Conservation (phyloP, 2,888 invertebrate species). For the Lithophane semibrunnea region DNA sequence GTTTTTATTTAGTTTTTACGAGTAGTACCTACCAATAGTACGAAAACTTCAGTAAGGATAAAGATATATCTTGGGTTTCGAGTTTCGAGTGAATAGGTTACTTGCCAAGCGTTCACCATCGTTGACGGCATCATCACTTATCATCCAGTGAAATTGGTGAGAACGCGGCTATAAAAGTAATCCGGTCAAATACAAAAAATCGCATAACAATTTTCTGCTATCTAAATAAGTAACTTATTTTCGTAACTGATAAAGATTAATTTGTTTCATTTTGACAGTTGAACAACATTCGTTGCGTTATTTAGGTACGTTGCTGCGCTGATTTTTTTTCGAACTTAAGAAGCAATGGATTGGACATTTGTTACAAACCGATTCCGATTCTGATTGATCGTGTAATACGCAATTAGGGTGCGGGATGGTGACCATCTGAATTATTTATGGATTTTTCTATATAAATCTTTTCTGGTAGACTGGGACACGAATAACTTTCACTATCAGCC, state of each 20-base stretch:
- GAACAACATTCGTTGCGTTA: no score
- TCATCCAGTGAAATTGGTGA: not conserved
- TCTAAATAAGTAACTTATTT: no score
- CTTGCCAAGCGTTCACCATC: not conserved
- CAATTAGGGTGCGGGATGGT: no score
- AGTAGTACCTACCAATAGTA: no score
- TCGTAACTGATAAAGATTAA: no score
- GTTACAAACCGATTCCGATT: no score
- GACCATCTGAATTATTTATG: not conserved
- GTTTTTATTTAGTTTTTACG: not conserved
- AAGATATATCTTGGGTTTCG: not conserved
- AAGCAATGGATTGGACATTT: no score
- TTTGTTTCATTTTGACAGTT: no score
- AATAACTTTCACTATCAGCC: conserved; percentile 39
- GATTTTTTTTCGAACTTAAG: no score
- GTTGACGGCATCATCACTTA: not conserved
- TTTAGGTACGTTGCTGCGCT: no score
- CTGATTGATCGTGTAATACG: no score
- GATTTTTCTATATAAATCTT: not conserved
- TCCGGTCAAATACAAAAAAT: not conserved
- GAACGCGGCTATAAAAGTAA: no score
- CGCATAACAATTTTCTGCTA: not conserved
- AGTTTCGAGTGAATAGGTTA: not conserved
- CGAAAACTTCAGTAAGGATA: not conserved
- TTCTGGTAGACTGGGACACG: not conserved